These are phyloP conservation scores for Parotocinclus haroldoi DNA, from an alignment of 2,797 vertebrate species.

Conservation along the genomic window DNA sequence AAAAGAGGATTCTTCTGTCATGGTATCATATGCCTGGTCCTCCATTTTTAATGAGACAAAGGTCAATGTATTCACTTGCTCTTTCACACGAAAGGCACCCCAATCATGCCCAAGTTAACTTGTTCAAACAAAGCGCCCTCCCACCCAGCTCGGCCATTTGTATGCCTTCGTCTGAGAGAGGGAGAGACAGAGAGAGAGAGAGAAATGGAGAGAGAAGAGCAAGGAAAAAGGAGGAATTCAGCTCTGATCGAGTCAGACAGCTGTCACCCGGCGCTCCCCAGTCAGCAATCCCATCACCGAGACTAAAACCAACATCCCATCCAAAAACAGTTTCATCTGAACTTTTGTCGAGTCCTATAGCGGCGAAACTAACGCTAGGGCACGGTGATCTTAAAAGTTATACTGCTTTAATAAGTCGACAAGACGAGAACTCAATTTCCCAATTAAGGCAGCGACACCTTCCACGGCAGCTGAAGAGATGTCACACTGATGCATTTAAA, in stretches of 20 bases:
- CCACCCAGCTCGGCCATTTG: slow-evolving; percentile 58
- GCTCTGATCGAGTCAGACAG: slow-evolving; percentile 72
- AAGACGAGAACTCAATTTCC: slow-evolving; percentile 45
- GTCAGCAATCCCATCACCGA: slow-evolving; percentile 47
- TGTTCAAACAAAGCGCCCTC: slow-evolving; percentile 71
- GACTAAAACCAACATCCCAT: slow-evolving; percentile 38
- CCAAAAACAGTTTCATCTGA: slow-evolving; percentile 43
- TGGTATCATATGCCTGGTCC: slow-evolving; percentile 71
- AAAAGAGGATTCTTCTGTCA: slow-evolving; percentile 69
- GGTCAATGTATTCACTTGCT: slow-evolving; percentile 89
- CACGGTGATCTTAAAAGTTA: too few species aligned
- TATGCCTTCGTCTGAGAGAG: slow-evolving; percentile 62
- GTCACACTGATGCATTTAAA: slow-evolving; percentile 78
- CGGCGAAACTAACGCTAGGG: not conserved
- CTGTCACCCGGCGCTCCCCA: slow-evolving; percentile 68
- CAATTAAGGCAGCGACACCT: slow-evolving; percentile 62
- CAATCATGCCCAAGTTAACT: slow-evolving; percentile 90
- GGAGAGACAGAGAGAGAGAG: slow-evolving; percentile 48
- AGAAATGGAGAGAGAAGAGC: slow-evolving; percentile 49
- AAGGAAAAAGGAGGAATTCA: slow-evolving; percentile 67
- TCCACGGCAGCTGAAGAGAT: slow-evolving; percentile 60
- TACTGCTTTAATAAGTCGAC: too few species aligned
- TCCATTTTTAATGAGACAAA: slow-evolving; percentile 92
- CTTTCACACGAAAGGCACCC: slow-evolving; percentile 85
- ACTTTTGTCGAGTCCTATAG: slow-evolving; percentile 16